Evolutionary conservation across 2,797 vertebrate genomes (phyloP), one percentile per base, ranked within the genome.

Genomic region (Sarcoramphus papa): DNA sequence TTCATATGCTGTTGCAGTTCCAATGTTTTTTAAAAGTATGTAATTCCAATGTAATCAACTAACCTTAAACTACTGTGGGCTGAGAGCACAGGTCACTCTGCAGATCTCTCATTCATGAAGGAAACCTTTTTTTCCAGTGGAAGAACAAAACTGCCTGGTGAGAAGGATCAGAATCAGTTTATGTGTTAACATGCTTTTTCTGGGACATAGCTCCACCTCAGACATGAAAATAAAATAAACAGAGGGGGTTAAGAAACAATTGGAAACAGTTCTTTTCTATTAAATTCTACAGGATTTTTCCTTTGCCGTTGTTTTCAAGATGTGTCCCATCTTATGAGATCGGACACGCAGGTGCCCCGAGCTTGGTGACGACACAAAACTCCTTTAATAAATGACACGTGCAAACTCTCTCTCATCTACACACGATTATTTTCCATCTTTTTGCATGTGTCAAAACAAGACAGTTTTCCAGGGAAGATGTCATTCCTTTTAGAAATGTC

Each of bases 381-480:
- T 18, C 14, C 37, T 10, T 9, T 79, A 78, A 40, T 10, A 59
- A 80, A 24, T 4, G 51, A 6, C 78, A 86, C 0, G 1, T 76
- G 85, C 64, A 41, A 45, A 28, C n/a, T 4, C 69, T 57, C 21
- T 9, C 8, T 37, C 48, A 33, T 33, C 51, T 33, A 12, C 73
- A 43, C 21, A 2, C 0, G 0, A 3, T 1, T 40, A 37, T 3
- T 65, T 23, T 31, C 37, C 28, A 40, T n/a, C 57, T 40, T 31
- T 30, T 17, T 45, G 31, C 25, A 4, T 51, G 24, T 31, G 21
- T 25, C 68, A 37, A 65, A 86, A 37, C 31, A 11, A 21, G 51
- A 13, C 13, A 14, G 10, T 35, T 88, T 65, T 50, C 90, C 81
- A 85, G 60, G 50, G 33, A 15, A 83, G 30, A 50, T 2, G 28